These are phyloP conservation scores for Orgyia antiqua DNA, from an alignment of 2,888 invertebrate genomes.

Conservation along the genomic window DNA sequence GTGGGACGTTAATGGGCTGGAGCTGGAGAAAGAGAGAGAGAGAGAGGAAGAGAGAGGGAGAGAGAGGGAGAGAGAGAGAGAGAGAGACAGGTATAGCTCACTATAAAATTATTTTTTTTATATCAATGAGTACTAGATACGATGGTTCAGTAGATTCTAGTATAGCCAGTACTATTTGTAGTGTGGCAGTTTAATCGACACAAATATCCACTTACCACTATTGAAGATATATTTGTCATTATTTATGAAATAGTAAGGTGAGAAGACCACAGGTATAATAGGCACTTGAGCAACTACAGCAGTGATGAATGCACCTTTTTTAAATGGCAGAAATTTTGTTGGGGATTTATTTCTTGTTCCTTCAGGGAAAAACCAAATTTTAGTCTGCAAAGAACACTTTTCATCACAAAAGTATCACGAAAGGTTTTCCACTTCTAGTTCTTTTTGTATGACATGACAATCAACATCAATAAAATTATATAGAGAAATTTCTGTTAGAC, in stretches of 20 bases:
- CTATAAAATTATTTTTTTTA: too few relatives aligned
- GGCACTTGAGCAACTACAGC: conserved; percentile 83
- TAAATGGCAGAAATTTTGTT: conserved; percentile 80
- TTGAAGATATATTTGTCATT: conserved; percentile 57
- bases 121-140: too few relatives aligned
- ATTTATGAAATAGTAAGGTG: conserved; percentile 79
- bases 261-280: conserved; percentile 82
- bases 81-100: too few relatives aligned
- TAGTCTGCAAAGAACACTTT: conserved; percentile 62
- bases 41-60: too few relatives aligned
- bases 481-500: too few relatives aligned
- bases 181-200: too few relatives aligned
- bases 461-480: too few relatives aligned
- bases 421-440: conserved; percentile 30
- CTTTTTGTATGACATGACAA: conserved; percentile 39
- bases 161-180: too few relatives aligned
- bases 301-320: conserved; percentile 84
- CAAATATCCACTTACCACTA: conserved; percentile 30
- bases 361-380: conserved; percentile 85
- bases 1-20: too few relatives aligned
- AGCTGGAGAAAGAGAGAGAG: too few relatives aligned
- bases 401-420: conserved; percentile 8
- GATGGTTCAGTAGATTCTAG: too few relatives aligned
- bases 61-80: too few relatives aligned
- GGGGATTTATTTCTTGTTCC: conserved; percentile 79